A percentile compares a stretch with the other conserved stretches of the same genome.
These are phyloP conservation scores for Sesia bembeciformis DNA, from an alignment of 2,888 invertebrate species.

Conservation along the genomic window DNA sequence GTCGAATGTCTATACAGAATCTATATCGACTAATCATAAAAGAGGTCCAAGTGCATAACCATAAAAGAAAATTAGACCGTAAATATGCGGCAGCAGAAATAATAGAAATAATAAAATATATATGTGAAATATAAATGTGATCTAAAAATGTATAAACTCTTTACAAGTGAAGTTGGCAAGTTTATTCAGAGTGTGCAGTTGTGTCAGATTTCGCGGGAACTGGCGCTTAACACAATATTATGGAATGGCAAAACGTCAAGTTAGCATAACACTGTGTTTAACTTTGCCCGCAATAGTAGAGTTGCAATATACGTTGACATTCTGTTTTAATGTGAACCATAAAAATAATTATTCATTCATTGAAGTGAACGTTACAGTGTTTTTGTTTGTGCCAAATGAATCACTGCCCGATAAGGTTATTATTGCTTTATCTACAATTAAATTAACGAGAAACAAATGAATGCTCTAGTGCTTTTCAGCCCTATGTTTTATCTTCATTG, in stretches of 20 bases:
- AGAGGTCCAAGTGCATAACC: too few species aligned
- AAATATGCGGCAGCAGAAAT: too few species aligned
- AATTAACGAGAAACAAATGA: conserved; percentile 10
- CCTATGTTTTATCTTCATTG: conserved; percentile 26
- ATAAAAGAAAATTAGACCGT: too few species aligned
- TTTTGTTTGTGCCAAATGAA: not conserved
- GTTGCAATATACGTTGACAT: conserved; percentile 16
- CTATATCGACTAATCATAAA: too few species aligned
- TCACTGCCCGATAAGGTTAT: not conserved
- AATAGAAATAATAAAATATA: too few species aligned
- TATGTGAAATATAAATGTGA: too few species aligned
- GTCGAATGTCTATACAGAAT: too few species aligned
- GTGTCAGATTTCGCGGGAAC: conserved; percentile 51
- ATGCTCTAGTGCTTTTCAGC: conserved; percentile 13
- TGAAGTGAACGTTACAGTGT: not conserved
- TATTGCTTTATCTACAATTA: conserved; percentile 13
- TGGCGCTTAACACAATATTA: conserved; percentile 58
- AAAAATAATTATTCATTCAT: not conserved
- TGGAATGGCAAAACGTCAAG: conserved; percentile 49
- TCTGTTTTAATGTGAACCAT: not conserved
- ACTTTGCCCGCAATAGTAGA: conserved; percentile 35
- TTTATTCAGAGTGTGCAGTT: conserved; percentile 51
- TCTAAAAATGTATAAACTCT: not conserved
- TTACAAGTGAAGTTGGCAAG: conserved; percentile 30
- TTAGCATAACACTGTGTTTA: conserved; percentile 53